These are phyloP conservation scores for Drosophila jambulina DNA, from an alignment of 1,140 invertebrate species.

Conservation along the genomic window DNA sequence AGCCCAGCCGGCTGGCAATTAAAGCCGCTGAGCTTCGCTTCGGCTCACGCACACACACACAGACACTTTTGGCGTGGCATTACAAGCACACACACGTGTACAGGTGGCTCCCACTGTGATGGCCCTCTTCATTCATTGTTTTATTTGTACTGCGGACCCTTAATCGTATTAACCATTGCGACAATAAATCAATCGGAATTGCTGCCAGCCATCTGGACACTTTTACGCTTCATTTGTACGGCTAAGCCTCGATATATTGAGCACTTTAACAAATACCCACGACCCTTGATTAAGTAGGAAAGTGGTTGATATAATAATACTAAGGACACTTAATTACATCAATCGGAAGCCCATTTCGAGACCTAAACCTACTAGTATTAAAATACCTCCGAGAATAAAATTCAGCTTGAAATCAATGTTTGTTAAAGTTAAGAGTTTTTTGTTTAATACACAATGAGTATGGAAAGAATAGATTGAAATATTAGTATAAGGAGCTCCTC, in stretches of 20 bases:
- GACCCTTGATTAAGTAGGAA: slow-evolving; percentile 5
- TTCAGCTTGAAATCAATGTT: neutral
- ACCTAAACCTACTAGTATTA: no score
- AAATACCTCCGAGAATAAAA: neutral
- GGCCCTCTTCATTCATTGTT: slow-evolving; percentile 23
- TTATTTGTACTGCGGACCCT: slow-evolving; percentile 4
- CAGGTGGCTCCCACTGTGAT: slow-evolving; percentile 32
- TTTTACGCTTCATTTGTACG: slow-evolving; percentile 15
- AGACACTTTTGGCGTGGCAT: neutral
- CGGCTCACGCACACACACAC: slow-evolving; percentile 11
- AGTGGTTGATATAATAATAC: neutral
- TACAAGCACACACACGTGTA: slow-evolving; percentile 7
- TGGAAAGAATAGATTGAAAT: no score
- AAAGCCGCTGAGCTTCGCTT: slow-evolving; percentile 49
- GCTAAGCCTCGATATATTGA: slow-evolving; percentile 16
- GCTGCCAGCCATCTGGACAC: slow-evolving; percentile 13
- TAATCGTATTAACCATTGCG: slow-evolving; percentile 34
- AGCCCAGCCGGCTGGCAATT: slow-evolving; percentile 61
- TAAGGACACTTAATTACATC: neutral
- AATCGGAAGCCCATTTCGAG: neutral
- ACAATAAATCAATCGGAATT: slow-evolving; percentile 45
- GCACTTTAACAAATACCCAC: slow-evolving; percentile 1
- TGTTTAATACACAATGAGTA: neutral
- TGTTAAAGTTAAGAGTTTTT: neutral
- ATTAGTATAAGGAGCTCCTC: no score